A percentile compares a stretch with the other conserved stretches of the same genome.
phyloP scores from a whole-genome alignment of 1,140 invertebrate species.

The Caerostris extrusa region DNA sequence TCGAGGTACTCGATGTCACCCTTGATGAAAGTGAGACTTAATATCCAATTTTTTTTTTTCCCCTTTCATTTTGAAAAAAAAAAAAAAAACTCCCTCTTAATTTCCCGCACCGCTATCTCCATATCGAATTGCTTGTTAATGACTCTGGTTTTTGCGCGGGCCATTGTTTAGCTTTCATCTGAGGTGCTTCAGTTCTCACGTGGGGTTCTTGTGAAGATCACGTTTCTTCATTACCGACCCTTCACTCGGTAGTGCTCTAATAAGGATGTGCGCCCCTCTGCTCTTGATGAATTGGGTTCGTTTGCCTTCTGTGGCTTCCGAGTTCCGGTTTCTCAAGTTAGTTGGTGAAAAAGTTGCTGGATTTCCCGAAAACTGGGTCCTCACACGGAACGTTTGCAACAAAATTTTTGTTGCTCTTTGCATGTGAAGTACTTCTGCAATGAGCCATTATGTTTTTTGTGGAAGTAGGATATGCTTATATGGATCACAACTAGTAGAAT shows the following conservation, averaged over 20 bases:
- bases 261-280: conserved; percentile 18
- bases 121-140: conserved; percentile 35
- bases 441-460: no score
- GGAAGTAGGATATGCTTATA: no score
- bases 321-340: background rate
- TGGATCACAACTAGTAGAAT: no score
- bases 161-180: background rate
- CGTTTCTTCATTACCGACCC: conserved; percentile 4
- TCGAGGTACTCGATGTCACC: conserved; percentile 33
- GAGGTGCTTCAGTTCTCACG: conserved; percentile 37
- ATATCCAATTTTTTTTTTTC: background rate
- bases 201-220: background rate
- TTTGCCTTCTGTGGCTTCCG: conserved; percentile 27
- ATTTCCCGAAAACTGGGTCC: no score
- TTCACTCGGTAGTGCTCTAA: background rate
- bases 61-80: background rate
- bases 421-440: no score
- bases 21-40: conserved; percentile 30
- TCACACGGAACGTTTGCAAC: no score
- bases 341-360: no score
- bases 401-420: no score
- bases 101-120: background rate
- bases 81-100: background rate
- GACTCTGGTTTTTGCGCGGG: background rate
- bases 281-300: conserved; percentile 10